Evolutionary conservation across 2,888 invertebrate genomes (phyloP), one percentile per base, ranked within the genome.

Genomic region (Orthosia gothica): DNA sequence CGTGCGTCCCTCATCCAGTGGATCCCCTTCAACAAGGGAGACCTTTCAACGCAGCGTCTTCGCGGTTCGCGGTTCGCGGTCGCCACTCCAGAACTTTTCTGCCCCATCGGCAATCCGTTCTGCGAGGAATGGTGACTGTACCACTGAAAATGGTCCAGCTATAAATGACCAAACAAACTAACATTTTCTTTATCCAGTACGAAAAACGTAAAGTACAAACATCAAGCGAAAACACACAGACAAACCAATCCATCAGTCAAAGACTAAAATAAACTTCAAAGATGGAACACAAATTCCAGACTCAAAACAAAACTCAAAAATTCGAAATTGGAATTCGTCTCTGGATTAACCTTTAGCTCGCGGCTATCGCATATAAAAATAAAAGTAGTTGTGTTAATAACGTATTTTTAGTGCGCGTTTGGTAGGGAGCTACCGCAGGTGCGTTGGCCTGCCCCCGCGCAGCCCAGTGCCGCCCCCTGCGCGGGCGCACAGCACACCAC

Each of bases 311-410:
- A 26, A 62, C 0, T 57, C 26, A n/a, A 81, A 73, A 74, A 67
- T 70, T 79, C 20, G 0, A 68, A 70, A 57, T 59, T 9, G 15
- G 55, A 71, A 70, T 74, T 69, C 50, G 88, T 85, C 91, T 87
- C 95, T 93, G 95, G 62, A 74, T 87, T 96, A 96, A 96, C 96
- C 96, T 96, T 96, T 96, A 95, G 94, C 96, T 96, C 91, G 94
- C 90, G 94, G 96, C 95, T 92, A 94, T 94, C 94, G 93, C 91
- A 89, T 93, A 93, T 93, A 95, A 96, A 96, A 96, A 96, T 95
- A 96, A 96, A 96, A 95, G 94, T 93, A 92, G 89, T 88, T 84
- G 93, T 93, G 94, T 95, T 96, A 96, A 95, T 96, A 96, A 94
- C 93, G 94, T 95, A 94, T 93, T 93, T 94, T 92, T 92, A 93